A percentile compares a stretch with the other conserved stretches of the same genome.
phyloP scores from a whole-genome alignment of 2,797 vertebrate species.

The Linurgus olivaceus region DNA sequence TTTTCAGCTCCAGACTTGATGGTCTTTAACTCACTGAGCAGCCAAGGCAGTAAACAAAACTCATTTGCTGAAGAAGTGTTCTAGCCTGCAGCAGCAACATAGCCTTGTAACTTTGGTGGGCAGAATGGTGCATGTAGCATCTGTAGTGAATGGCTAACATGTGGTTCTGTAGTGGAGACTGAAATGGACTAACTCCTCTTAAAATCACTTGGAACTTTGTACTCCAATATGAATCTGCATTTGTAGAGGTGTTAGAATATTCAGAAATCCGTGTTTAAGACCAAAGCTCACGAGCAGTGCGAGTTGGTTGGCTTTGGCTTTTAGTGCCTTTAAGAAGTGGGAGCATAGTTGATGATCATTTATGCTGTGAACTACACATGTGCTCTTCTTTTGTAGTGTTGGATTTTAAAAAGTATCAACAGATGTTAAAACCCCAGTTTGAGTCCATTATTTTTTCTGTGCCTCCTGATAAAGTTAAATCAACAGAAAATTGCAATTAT shows the following conservation, averaged over 20 bases:
- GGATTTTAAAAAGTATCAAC: not conserved
- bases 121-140: not conserved
- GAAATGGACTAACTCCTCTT: not conserved
- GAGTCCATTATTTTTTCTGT: not conserved
- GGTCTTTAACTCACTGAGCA: not conserved
- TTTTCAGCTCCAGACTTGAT: not conserved
- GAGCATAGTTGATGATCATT: not conserved
- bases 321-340: not conserved
- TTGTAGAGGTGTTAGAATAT: not conserved
- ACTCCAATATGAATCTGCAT: not conserved
- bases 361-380: not conserved
- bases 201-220: not conserved
- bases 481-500: not conserved
- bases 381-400: not conserved
- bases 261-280: not conserved
- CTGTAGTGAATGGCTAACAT: not conserved
- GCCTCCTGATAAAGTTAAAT: not conserved
- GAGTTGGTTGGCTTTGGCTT: not conserved
- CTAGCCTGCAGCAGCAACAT: conserved; percentile 3
- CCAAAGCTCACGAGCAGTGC: not conserved
- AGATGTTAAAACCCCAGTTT: not conserved
- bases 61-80: not conserved
- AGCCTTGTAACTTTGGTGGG: not conserved
- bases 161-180: not conserved
- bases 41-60: conserved; percentile 35